Conservation (phyloP, 2,797 vertebrate genomes). For the Natrix natrix region DNA sequence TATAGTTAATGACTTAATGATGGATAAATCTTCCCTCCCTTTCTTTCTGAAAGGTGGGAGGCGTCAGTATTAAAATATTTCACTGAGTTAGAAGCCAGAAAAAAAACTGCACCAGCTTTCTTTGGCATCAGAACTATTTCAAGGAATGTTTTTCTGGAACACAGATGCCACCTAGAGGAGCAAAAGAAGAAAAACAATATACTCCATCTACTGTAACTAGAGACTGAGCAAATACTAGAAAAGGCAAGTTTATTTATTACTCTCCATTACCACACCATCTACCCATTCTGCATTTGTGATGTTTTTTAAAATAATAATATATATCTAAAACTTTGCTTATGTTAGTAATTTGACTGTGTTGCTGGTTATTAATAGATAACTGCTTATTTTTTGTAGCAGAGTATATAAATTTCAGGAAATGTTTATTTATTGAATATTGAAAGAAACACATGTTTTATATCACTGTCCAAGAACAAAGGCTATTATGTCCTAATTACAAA, state of each 20-base stretch:
- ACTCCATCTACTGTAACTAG: conserved; percentile 42
- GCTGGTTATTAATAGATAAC: accelerated
- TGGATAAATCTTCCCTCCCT: neutral
- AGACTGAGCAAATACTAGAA: conserved; percentile 54
- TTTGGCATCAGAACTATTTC: conserved; percentile 5
- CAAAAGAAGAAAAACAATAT: conserved; percentile 64
- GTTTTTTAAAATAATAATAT: neutral
- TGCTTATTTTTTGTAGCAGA: neutral
- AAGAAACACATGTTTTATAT: neutral
- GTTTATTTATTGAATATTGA: neutral
- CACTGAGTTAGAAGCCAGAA: conserved; percentile 30
- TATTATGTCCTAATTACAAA: conserved; percentile 3
- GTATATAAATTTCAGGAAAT: neutral
- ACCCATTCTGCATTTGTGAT: neutral
- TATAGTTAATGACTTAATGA: neutral
- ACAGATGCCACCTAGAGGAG: conserved; percentile 66
- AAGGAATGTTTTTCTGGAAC: conserved; percentile 60
- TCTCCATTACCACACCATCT: conserved; percentile 4
- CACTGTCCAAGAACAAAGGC: conserved; percentile 20
- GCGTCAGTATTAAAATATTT: conserved; percentile 36
- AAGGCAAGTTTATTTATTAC: conserved; percentile 18
- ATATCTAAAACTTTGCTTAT: neutral
- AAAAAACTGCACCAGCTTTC: conserved; percentile 39
- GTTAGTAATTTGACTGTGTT: neutral
- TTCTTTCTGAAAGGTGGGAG: conserved; percentile 28